These are phyloP conservation scores for Drosophila lacertosa DNA, from an alignment of 1,140 invertebrate species.

Conservation along the genomic window DNA sequence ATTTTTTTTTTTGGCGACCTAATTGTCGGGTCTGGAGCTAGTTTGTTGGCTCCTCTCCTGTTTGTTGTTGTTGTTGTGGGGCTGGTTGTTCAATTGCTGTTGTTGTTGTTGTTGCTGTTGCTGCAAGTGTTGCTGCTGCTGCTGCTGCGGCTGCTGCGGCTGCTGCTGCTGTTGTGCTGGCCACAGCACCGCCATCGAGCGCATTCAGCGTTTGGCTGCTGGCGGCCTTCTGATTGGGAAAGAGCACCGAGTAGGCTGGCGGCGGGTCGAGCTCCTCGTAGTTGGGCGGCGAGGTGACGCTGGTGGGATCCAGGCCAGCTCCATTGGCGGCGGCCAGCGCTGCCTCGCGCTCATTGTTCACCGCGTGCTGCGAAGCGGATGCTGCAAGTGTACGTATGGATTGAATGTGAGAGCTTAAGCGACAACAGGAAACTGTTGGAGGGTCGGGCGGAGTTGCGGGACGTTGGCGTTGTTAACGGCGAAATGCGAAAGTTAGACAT, in stretches of 20 bases:
- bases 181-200: slow-evolving; percentile 56
- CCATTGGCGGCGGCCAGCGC: slow-evolving; percentile 73
- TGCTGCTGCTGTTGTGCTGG: slow-evolving; percentile 61
- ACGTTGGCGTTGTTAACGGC: background rate
- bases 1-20: slow-evolving; percentile 33
- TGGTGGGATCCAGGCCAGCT: slow-evolving; percentile 50
- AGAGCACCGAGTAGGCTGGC: slow-evolving; percentile 81
- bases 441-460: background rate
- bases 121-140: slow-evolving; percentile 17
- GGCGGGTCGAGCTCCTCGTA: slow-evolving; percentile 83
- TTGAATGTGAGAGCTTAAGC: slow-evolving; percentile 83
- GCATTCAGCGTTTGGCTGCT: slow-evolving; percentile 72
- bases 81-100: slow-evolving; percentile 20
- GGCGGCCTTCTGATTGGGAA: slow-evolving; percentile 82
- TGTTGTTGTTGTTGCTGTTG: slow-evolving; percentile 33
- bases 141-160: slow-evolving; percentile 45
- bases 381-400: slow-evolving; percentile 82
- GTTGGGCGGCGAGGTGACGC: slow-evolving; percentile 67
- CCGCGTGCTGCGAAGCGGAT: slow-evolving; percentile 80
- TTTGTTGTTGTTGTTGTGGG: slow-evolving; percentile 20
- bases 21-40: slow-evolving; percentile 72
- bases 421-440: slow-evolving; percentile 76
- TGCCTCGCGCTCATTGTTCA: slow-evolving; percentile 79
- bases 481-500: slow-evolving; percentile 49
- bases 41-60: slow-evolving; percentile 54